Conservation (phyloP, 2,888 invertebrate species). For the Pachymerium ferrugineum region DNA sequence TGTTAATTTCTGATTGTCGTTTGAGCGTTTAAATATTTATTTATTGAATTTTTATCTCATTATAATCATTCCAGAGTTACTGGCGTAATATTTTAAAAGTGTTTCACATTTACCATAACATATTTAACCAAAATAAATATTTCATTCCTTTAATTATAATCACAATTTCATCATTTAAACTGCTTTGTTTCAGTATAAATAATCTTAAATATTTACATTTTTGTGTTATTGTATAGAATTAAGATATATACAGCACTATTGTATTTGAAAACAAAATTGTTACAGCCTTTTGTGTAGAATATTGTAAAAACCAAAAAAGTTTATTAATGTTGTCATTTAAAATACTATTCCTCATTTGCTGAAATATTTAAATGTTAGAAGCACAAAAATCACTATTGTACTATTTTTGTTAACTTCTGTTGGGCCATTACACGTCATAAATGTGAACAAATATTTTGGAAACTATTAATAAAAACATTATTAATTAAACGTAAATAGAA, state of each 20-base stretch:
- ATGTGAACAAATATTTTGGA: constrained; percentile 8
- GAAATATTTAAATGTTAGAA: neutral
- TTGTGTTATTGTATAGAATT: neutral
- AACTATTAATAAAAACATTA: neutral
- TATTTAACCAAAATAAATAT: too few relatives aligned
- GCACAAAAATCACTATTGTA: neutral
- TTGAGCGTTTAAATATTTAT: too few relatives aligned
- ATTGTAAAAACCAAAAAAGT: constrained; percentile 17
- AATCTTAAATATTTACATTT: neutral
- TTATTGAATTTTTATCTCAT: too few relatives aligned
- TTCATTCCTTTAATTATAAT: too few relatives aligned
- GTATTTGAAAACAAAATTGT: neutral
- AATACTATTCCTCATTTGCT: neutral
- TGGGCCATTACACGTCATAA: neutral
- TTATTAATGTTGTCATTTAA: neutral
- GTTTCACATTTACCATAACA: too few relatives aligned
- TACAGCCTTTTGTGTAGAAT: constrained; percentile 4
- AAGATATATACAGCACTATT: neutral
- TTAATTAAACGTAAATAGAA: neutral
- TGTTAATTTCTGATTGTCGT: too few relatives aligned
- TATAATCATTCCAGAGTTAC: too few relatives aligned
- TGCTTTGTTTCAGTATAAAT: too few relatives aligned
- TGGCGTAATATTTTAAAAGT: too few relatives aligned
- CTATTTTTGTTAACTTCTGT: neutral
- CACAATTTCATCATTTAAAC: too few relatives aligned